These are phyloP conservation scores for Pedetes capensis DNA, from an alignment of 2,113 vertebrate genomes.

Conservation along the genomic window DNA sequence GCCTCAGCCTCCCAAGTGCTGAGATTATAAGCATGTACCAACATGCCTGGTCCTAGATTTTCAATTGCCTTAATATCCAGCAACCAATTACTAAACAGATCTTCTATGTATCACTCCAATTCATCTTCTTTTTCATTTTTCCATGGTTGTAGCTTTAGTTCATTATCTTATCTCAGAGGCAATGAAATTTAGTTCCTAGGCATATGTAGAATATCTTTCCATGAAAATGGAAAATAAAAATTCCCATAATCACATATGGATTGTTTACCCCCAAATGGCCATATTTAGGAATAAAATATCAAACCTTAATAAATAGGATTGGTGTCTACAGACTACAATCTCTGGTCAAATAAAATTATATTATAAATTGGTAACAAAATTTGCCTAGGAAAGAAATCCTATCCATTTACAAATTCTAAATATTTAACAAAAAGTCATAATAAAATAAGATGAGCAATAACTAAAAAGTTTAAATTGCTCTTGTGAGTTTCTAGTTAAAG, in stretches of 20 bases:
- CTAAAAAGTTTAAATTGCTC: not conserved
- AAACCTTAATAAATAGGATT: not conserved
- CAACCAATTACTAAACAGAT: not conserved
- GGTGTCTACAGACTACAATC: not conserved
- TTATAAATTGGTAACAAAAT: constrained; percentile 26
- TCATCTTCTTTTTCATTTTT: not conserved
- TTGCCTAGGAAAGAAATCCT: not conserved
- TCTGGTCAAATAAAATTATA: constrained; percentile 18
- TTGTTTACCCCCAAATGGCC: not conserved
- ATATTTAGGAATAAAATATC: not conserved
- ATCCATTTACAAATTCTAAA: constrained; percentile 27
- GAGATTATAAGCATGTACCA: not conserved
- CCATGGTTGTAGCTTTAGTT: not conserved
- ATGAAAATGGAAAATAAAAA: constrained; percentile 26
- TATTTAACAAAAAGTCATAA: not conserved
- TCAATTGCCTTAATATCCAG: not conserved
- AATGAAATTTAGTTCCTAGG: not conserved
- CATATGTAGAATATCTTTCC: not conserved
- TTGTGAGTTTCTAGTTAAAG: not conserved
- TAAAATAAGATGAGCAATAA: constrained; percentile 28
- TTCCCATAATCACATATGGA: not conserved
- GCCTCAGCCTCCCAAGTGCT: not conserved
- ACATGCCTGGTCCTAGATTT: not conserved
- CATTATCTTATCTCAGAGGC: not conserved
- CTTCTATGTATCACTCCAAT: not conserved